Conservation (phyloP, 2,888 invertebrate genomes). For the Ophion slaviceki region DNA sequence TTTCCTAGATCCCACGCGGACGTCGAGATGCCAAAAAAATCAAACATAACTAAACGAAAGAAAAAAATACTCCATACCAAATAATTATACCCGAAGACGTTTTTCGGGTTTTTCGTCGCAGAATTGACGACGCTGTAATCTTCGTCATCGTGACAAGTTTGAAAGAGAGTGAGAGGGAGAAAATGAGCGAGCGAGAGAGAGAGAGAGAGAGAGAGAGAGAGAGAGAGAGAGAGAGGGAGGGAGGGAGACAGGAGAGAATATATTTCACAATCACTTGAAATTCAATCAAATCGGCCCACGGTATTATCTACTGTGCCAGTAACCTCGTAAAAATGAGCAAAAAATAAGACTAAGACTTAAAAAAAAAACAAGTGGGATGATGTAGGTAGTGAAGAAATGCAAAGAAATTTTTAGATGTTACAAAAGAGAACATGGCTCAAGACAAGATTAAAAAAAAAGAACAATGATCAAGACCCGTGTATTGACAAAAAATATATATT, state of each 20-base stretch:
- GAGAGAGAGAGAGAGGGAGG: background rate
- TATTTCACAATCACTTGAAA: slow-evolving; percentile 62
- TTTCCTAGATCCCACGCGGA: background rate
- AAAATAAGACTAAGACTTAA: slow-evolving; percentile 6
- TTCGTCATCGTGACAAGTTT: background rate
- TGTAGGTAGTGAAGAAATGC: slow-evolving; percentile 65
- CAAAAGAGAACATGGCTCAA: slow-evolving; percentile 70
- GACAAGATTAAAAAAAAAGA: slow-evolving; percentile 65
- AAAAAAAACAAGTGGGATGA: slow-evolving; percentile 47
- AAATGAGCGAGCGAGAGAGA: background rate
- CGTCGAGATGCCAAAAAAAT: slow-evolving; percentile 58
- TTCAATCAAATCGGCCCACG: slow-evolving; percentile 62
- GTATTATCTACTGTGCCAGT: slow-evolving; percentile 24
- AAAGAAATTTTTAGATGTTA: slow-evolving; percentile 70
- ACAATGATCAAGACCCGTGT: slow-evolving; percentile 74
- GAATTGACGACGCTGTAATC: slow-evolving; percentile 2
- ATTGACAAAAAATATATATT: slow-evolving; percentile 71
- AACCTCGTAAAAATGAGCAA: slow-evolving; percentile 23
- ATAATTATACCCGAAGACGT: slow-evolving; percentile 42
- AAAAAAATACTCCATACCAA: slow-evolving; percentile 25
- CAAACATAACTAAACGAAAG: slow-evolving; percentile 48
- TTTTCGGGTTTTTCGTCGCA: background rate
- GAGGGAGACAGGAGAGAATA: background rate
- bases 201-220: background rate
- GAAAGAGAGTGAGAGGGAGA: background rate